Base-by-base conservation (phyloP, 2,113 vertebrate genomes). In the Nibea coibor region DNA sequence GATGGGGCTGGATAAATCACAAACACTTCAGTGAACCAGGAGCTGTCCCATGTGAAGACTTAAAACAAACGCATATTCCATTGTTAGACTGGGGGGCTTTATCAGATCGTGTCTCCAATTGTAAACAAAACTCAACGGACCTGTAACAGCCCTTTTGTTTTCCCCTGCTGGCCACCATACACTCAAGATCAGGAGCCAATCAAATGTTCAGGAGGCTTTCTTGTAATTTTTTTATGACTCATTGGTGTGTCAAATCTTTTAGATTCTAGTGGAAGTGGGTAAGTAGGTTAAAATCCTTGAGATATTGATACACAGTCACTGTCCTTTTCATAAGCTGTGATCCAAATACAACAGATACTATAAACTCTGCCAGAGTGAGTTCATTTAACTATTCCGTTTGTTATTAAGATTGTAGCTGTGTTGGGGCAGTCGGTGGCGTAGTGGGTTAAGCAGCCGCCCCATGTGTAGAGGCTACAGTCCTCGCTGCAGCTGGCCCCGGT, bases 1-100 rank as follows among this genome's bases (percentile, higher is more conserved):
- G 75, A 90, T 78, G 72, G 68, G 31, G 71, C 66, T 10, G 66
- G 66, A 84, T 89, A 84, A 85, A 91, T 88, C 79, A 72, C 64
- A 86, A 68, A 74, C 48, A 67, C 68, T 66, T 84, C 50, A 65
- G 82, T 66, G 47, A 39, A 42, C 35, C 73, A 68, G 85, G 70
- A 77, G 78, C 66, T 74, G 65, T 39, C 22, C 22, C 22, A 53
- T 15, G 76, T 50, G 62, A 78, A 67, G 58, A 62, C 47, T 51
- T 83, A 4, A 31, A 64, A 12, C 28, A 19, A 10, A 45, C 45
- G 9, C 45, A 15, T 31, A 26, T 51, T n/a, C 24, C 16, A 45
- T 12, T 45, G 20, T 17, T 62, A 42, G 12, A 54, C 45, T 19
- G 7, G 1, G 11, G 78, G 39, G 16, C 19, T 14, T 64, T 39